Percentiles rank a stretch among this genome's conserved stretches.
phyloP scores from a whole-genome alignment of 2,888 invertebrate genomes.

The Bimastos eiseni region DNA sequence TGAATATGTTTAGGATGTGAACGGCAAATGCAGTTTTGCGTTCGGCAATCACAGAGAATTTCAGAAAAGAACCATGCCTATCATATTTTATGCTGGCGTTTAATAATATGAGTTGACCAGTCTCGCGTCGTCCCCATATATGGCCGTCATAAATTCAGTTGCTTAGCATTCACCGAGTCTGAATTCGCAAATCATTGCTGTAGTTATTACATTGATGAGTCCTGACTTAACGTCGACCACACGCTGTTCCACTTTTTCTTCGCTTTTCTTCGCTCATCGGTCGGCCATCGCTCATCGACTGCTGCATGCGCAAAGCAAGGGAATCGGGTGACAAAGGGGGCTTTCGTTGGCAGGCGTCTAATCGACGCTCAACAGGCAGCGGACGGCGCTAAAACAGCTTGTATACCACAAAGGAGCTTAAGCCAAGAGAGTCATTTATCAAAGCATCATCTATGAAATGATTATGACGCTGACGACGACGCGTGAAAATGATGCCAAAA shows the following conservation, averaged over 20 bases:
- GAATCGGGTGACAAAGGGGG: background rate
- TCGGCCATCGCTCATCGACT: background rate
- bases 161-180: background rate
- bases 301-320: background rate
- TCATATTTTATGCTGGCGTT: background rate
- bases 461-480: background rate
- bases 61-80: background rate
- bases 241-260: background rate
- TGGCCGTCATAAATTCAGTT: background rate
- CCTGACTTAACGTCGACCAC: background rate
- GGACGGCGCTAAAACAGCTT: background rate
- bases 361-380: background rate
- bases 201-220: background rate
- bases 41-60: background rate
- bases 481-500: no score
- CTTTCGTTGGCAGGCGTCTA: background rate
- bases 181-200: slow-evolving; percentile 13
- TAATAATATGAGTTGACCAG: background rate
- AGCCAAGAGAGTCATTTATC: background rate
- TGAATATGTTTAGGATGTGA: background rate
- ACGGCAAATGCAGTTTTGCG: background rate
- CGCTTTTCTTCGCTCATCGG: background rate
- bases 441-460: background rate
- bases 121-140: background rate
- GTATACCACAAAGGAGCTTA: background rate